Percentiles rank a stretch among this genome's conserved stretches.
These are phyloP conservation scores for Pogoniulus pusillus DNA, from an alignment of 2,797 vertebrate species.

Conservation along the genomic window DNA sequence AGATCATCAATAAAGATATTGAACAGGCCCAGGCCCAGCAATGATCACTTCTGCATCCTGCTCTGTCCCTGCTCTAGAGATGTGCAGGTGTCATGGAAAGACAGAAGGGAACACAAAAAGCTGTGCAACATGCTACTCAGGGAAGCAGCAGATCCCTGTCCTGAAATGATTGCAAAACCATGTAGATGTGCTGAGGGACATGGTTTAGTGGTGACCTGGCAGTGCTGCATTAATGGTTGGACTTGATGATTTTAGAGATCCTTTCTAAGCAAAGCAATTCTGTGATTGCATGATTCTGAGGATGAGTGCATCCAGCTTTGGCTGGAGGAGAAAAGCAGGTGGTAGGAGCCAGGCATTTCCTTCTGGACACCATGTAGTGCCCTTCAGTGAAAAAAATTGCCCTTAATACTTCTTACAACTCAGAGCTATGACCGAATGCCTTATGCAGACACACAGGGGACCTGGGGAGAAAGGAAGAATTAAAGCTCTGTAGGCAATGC, in stretches of 20 bases:
- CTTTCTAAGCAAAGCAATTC: no score
- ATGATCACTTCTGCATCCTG: neutral
- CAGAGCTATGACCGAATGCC: neutral
- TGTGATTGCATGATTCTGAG: neutral
- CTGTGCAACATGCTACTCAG: no score
- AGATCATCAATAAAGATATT: no score
- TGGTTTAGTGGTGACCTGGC: no score
- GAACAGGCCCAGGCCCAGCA: no score
- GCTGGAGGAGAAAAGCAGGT: neutral
- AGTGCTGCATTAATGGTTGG: no score
- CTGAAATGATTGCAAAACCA: no score
- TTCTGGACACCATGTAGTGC: neutral
- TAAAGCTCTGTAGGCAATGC: neutral
- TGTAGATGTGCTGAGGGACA: no score
- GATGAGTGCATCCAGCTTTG: neutral
- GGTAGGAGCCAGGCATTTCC: neutral
- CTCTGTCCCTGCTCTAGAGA: neutral
- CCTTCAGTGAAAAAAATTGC: neutral
- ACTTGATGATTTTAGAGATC: no score
- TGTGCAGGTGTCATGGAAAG: neutral
- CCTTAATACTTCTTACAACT: neutral
- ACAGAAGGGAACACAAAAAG: rapidly evolving
- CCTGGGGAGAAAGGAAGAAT: neutral
- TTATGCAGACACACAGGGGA: neutral
- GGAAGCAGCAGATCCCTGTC: no score